A percentile compares a stretch with the other conserved stretches of the same genome.
phyloP scores from a whole-genome alignment of 2,113 vertebrate genomes.

The Antidorcas marsupialis region DNA sequence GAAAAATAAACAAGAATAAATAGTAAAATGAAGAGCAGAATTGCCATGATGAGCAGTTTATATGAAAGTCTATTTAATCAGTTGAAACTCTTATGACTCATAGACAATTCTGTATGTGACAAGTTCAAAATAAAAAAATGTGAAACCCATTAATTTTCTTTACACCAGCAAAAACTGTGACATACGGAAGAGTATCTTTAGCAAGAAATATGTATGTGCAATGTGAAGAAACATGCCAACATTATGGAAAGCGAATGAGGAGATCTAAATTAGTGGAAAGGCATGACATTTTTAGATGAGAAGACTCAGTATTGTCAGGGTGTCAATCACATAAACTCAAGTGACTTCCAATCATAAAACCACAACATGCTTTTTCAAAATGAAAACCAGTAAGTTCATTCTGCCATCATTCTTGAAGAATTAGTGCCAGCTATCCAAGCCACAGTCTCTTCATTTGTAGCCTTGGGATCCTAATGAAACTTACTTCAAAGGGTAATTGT shows the following conservation, averaged over 20 bases:
- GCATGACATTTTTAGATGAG: not conserved
- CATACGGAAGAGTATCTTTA: not conserved
- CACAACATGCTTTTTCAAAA: not conserved
- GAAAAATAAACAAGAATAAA: not conserved
- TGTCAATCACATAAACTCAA: not conserved
- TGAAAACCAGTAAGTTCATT: not conserved
- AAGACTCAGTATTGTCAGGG: not conserved
- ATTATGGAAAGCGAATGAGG: not conserved
- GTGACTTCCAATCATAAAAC: not conserved
- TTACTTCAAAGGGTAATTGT: not conserved
- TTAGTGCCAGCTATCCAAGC: not conserved
- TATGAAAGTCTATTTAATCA: not conserved
- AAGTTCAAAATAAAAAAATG: conserved; percentile 2
- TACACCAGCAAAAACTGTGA: not conserved
- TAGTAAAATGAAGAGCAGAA: not conserved
- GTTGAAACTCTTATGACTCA: not conserved
- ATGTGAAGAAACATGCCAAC: not conserved
- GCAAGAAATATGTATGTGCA: not conserved
- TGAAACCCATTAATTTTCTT: not conserved
- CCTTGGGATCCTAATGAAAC: not conserved
- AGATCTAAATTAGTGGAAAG: not conserved
- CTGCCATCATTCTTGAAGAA: not conserved
- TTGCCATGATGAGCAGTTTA: not conserved
- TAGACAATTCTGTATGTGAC: not conserved
- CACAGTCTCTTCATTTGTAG: not conserved